A percentile compares a stretch with the other conserved stretches of the same genome.
These are phyloP conservation scores for Acromyrmex charruanus DNA, from an alignment of 1,140 invertebrate genomes.

Conservation along the genomic window DNA sequence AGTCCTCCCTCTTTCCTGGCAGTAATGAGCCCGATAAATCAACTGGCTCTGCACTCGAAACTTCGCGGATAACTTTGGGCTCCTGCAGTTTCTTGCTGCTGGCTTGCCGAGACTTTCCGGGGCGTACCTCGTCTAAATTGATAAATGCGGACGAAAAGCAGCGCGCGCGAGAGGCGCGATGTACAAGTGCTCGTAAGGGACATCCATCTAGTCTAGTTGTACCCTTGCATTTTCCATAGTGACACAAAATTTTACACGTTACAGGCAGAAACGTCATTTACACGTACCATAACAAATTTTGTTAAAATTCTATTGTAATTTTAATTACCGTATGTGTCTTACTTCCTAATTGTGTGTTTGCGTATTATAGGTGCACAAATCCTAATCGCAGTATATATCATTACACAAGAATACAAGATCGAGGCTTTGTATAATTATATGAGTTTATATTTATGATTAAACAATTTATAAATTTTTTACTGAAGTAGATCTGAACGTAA, in stretches of 20 bases:
- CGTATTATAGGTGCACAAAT: background rate
- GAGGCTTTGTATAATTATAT: no score
- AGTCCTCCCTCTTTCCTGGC: slow-evolving; percentile 80
- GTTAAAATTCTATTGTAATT: background rate
- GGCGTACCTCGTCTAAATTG: slow-evolving; percentile 55
- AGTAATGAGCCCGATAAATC: slow-evolving; percentile 87
- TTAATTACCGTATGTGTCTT: background rate
- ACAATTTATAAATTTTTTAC: no score
- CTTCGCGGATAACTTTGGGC: slow-evolving; percentile 83
- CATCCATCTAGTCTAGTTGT: background rate
- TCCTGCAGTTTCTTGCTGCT: slow-evolving; percentile 75
- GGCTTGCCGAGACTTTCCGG: slow-evolving; percentile 44
- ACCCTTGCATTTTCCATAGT: background rate
- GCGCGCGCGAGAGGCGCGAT: slow-evolving; percentile 14
- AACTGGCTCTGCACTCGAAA: slow-evolving; percentile 85
- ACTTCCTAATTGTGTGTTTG: background rate
- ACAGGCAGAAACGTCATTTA: background rate
- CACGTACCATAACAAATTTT: background rate
- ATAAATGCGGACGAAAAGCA: slow-evolving; percentile 66
- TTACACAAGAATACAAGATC: no score
- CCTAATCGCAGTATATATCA: background rate
- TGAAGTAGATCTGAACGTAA: no score
- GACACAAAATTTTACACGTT: background rate
- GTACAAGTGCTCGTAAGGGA: slow-evolving; percentile 1
- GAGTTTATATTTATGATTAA: no score